These are phyloP conservation scores for Hydropsyche tenuis DNA, from an alignment of 1,140 invertebrate species.

Conservation along the genomic window DNA sequence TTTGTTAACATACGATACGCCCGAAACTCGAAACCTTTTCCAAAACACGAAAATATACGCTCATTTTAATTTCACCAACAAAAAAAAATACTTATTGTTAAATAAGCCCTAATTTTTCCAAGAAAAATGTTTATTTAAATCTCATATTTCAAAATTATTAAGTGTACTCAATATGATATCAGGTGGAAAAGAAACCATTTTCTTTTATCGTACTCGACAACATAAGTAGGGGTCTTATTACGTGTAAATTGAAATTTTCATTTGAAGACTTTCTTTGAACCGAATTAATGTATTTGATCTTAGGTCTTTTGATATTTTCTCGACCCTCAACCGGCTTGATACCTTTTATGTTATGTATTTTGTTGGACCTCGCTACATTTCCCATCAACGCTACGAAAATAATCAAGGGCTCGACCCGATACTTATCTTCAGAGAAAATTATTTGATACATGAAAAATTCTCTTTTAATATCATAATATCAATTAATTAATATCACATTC, in stretches of 20 bases:
- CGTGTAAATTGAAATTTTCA: slow-evolving; percentile 22
- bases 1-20: neutral
- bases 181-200: neutral
- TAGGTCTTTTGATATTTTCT: slow-evolving; percentile 14
- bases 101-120: too few species aligned
- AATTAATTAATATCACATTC: too few species aligned
- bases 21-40: too few species aligned
- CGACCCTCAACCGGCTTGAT: neutral
- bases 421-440: neutral
- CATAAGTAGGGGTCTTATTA: neutral
- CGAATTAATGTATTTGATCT: slow-evolving; percentile 20
- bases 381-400: neutral
- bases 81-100: too few species aligned
- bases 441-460: neutral
- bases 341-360: neutral
- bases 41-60: too few species aligned
- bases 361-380: neutral
- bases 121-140: neutral
- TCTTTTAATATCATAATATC: too few species aligned
- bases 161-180: neutral
- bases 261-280: neutral
- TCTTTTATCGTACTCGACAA: neutral
- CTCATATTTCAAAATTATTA: neutral
- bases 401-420: neutral
- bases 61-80: too few species aligned